These are phyloP conservation scores for Listronotus oregonensis DNA, from an alignment of 1,140 invertebrate genomes.

Conservation along the genomic window DNA sequence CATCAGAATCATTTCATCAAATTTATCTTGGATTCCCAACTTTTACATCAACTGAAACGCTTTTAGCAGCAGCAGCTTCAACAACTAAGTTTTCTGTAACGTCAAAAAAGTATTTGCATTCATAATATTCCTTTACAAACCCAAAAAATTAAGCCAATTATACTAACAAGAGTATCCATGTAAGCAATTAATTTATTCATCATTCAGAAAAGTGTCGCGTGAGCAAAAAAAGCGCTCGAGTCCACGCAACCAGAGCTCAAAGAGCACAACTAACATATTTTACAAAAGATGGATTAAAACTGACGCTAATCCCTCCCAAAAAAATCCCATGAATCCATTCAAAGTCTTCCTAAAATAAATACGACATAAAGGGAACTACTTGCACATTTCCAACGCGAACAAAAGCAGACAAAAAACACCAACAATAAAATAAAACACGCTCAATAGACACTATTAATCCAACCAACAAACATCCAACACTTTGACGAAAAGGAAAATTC, in stretches of 20 bases:
- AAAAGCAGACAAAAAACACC: slow-evolving; percentile 54
- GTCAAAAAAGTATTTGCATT: no score
- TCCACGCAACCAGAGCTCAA: slow-evolving; percentile 15
- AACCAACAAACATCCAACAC: slow-evolving; percentile 53
- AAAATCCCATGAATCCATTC: slow-evolving; percentile 51
- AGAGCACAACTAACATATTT: slow-evolving; percentile 25
- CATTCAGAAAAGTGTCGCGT: slow-evolving; percentile 1
- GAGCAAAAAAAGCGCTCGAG: slow-evolving; percentile 11
- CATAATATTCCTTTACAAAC: no score
- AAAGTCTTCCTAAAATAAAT: slow-evolving; percentile 54
- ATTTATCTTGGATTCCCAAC: no score
- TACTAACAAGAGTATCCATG: no score
- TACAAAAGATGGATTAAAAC: slow-evolving; percentile 49
- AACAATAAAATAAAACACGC: slow-evolving; percentile 56
- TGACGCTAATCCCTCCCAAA: slow-evolving; percentile 49
- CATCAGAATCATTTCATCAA: no score
- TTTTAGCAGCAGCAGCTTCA: no score
- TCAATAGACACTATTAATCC: slow-evolving; percentile 55
- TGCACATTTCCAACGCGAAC: slow-evolving; percentile 53
- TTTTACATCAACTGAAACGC: no score
- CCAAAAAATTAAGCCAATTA: no score
- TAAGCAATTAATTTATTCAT: not conserved
- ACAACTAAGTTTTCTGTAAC: no score
- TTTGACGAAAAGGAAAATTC: slow-evolving; percentile 40
- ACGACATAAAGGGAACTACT: slow-evolving; percentile 50